Evolutionary conservation across 2,113 vertebrate species (phyloP).

Genomic region (Melanocharis versteri): DNA sequence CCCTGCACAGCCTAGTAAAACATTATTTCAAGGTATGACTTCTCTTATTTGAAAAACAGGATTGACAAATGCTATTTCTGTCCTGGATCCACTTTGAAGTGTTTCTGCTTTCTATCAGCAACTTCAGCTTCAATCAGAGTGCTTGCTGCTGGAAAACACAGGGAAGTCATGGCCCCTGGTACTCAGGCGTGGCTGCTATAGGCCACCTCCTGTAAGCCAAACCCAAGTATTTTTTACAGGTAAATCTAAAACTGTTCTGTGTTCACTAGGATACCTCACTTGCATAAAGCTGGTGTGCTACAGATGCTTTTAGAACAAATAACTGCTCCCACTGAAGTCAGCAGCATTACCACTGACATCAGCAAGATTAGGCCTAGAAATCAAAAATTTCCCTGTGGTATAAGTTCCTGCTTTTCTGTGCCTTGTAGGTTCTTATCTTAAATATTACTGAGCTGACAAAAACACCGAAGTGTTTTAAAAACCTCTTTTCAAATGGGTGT

Average conservation of each 20-base stretch:
- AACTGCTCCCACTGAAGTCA: not conserved
- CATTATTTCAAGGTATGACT: not conserved
- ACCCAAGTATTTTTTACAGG: not conserved
- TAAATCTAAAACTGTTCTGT: not conserved
- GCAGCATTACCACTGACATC: not conserved
- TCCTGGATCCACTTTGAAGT: not conserved
- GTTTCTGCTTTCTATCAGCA: not conserved
- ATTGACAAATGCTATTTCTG: not conserved
- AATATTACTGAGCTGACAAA: not conserved
- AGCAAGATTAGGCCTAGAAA: not conserved
- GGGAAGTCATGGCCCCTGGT: not conserved
- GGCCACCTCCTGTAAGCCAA: not conserved
- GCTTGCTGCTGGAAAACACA: not conserved
- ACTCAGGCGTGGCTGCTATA: not conserved
- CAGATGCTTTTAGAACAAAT: not conserved
- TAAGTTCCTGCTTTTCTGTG: not conserved
- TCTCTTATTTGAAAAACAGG: not conserved
- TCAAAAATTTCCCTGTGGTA: not conserved
- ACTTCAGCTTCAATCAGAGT: not conserved
- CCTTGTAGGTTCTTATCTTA: not conserved
- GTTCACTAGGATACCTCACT: not conserved
- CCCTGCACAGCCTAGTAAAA: not conserved
- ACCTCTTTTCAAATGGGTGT: not conserved
- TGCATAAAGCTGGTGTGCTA: not conserved
- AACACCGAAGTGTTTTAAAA: not conserved